Percentiles rank a stretch among this genome's conserved stretches.
These are phyloP conservation scores for Centropyge bicolor DNA, from an alignment of 2,797 vertebrate genomes.

Conservation along the genomic window DNA sequence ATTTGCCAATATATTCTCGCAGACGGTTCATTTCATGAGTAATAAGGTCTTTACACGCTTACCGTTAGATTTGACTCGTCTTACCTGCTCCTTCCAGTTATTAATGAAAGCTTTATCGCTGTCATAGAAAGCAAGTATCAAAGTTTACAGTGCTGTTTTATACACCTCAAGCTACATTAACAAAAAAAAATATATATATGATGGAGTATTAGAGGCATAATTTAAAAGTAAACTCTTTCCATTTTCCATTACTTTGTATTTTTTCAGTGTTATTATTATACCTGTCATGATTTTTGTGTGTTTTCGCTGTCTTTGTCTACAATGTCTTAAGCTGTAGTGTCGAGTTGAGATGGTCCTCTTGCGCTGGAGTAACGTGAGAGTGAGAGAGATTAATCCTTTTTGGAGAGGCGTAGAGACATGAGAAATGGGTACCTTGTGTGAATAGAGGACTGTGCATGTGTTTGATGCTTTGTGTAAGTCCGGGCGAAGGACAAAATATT, in stretches of 20 bases:
- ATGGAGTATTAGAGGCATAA: slow-evolving; percentile 84
- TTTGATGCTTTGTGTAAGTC: slow-evolving; percentile 91
- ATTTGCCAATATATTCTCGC: slow-evolving; percentile 63
- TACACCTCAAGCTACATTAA: slow-evolving; percentile 82
- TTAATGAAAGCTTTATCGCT: slow-evolving; percentile 74
- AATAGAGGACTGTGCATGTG: slow-evolving; percentile 90
- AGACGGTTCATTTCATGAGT: slow-evolving; percentile 57
- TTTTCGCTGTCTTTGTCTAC: slow-evolving; percentile 72
- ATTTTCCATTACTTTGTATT: slow-evolving; percentile 76
- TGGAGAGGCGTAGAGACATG: slow-evolving; percentile 54
- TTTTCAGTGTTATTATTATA: slow-evolving; percentile 79
- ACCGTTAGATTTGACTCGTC: slow-evolving; percentile 67
- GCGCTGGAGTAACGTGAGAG: slow-evolving; percentile 82
- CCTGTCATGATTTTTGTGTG: slow-evolving; percentile 70
- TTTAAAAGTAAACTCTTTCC: slow-evolving; percentile 83
- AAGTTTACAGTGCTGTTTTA: slow-evolving; percentile 84
- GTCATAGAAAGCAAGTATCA: slow-evolving; percentile 74
- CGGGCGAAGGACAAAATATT: slow-evolving; percentile 91
- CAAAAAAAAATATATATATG: slow-evolving; percentile 71
- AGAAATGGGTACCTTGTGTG: slow-evolving; percentile 75
- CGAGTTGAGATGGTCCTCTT: slow-evolving; percentile 75
- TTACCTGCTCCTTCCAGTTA: slow-evolving; percentile 65
- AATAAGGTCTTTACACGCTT: slow-evolving; percentile 63
- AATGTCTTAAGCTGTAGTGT: slow-evolving; percentile 74
- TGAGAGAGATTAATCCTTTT: slow-evolving; percentile 61